These are phyloP conservation scores for Myotis davidii DNA, from an alignment of 2,113 vertebrate genomes.

Conservation along the genomic window DNA sequence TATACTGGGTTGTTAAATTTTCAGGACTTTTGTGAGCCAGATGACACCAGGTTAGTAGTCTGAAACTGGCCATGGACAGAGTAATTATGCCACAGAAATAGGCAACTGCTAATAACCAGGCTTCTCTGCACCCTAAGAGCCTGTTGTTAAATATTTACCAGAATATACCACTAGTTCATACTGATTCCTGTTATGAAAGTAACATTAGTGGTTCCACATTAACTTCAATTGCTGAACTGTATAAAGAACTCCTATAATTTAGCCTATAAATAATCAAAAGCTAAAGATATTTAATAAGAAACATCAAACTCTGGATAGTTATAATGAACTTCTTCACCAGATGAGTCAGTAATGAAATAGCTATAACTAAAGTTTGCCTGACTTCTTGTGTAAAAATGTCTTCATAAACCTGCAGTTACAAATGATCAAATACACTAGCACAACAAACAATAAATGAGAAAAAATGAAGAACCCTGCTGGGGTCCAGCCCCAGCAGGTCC, in stretches of 20 bases:
- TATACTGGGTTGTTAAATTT: not conserved
- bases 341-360: not conserved
- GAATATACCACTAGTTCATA: not conserved
- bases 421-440: not conserved
- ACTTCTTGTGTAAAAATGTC: slow-evolving; percentile 17
- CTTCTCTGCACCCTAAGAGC: not conserved
- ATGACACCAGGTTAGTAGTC: not conserved
- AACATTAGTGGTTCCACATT: not conserved
- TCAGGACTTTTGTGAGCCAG: slow-evolving; percentile 19
- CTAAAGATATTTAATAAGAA: slow-evolving; percentile 14
- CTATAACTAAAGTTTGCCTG: not conserved
- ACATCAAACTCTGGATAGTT: not conserved
- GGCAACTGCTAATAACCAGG: not conserved
- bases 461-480: slow-evolving; percentile 30
- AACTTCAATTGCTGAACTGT: not conserved
- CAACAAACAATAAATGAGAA: not conserved
- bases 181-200: slow-evolving; percentile 19
- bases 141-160: not conserved
- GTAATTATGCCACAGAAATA: not conserved
- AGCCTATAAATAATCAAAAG: not conserved
- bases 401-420: slow-evolving; percentile 17
- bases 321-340: not conserved
- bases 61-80: not conserved
- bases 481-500: no score
- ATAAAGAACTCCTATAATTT: slow-evolving; percentile 23